Evolutionary conservation across 2,888 invertebrate genomes (phyloP).

Genomic region (Artemia sinica): DNA sequence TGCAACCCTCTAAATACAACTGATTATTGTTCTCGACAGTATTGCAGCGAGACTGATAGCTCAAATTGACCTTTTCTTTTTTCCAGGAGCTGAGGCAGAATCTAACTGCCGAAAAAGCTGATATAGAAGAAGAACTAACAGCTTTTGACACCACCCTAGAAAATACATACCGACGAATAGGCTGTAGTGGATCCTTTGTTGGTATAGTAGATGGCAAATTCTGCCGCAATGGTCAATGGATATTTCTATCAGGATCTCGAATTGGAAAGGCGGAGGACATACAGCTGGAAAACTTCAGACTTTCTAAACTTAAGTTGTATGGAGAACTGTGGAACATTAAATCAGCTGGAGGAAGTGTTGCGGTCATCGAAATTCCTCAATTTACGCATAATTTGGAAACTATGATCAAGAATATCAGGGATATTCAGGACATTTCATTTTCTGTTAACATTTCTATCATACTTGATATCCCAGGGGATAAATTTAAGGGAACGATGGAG

Average conservation of each 20-base stretch:
- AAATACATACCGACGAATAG: neutral
- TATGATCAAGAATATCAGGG: neutral
- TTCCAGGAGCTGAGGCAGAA: neutral
- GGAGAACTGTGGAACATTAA: neutral
- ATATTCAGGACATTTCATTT: neutral
- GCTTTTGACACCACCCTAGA: neutral
- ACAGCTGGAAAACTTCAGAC: neutral
- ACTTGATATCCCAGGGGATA: neutral
- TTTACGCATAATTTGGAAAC: neutral
- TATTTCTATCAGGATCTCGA: neutral
- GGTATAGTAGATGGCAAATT: neutral
- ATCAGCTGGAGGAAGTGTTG: neutral
- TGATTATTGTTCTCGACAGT: too few species aligned
- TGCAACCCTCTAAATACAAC: too few species aligned
- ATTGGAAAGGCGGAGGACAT: conserved; percentile 1
- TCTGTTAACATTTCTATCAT: neutral
- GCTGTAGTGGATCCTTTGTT: conserved; percentile 6
- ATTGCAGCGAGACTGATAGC: too few species aligned
- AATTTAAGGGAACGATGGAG: neutral
- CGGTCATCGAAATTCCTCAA: neutral
- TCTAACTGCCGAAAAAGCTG: neutral
- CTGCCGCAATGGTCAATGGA: neutral
- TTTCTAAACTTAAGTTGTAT: neutral
- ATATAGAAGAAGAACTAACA: neutral
- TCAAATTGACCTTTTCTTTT: neutral